phyloP scores from a whole-genome alignment of 2,797 vertebrate species.

The Anguilla pacifica region DNA sequence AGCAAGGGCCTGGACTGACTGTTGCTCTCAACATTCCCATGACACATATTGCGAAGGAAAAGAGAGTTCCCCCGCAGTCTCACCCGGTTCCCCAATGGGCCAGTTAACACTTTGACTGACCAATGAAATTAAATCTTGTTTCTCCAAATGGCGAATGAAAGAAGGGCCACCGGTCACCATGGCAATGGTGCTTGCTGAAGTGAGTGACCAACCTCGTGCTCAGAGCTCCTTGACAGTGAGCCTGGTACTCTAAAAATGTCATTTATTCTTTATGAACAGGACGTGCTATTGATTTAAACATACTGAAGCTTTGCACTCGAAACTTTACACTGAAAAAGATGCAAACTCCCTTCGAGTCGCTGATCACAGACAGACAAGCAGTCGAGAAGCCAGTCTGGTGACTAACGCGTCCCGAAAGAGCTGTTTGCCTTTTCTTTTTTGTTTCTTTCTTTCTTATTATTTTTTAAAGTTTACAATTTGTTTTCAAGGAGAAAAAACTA shows the following conservation, averaged over 20 bases:
- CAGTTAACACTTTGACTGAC: background rate
- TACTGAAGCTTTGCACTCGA: background rate
- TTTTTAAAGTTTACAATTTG: slow-evolving; percentile 25
- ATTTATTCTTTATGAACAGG: background rate
- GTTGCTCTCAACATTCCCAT: background rate
- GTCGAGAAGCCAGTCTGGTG: background rate
- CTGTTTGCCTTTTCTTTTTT: background rate
- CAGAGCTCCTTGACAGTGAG: background rate
- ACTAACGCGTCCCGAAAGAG: background rate
- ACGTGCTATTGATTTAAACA: background rate
- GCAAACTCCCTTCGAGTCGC: background rate
- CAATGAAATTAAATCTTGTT: background rate
- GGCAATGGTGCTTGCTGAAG: background rate
- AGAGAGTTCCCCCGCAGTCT: background rate
- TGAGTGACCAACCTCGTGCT: background rate
- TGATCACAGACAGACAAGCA: background rate
- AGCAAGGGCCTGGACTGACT: background rate
- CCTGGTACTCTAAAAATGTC: background rate
- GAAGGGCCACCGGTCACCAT: background rate
- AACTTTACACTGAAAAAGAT: background rate
- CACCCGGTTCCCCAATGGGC: background rate
- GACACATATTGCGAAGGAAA: background rate
- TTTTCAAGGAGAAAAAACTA: slow-evolving; percentile 31
- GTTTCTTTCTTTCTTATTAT: background rate
- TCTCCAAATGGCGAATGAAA: background rate